Evolutionary conservation across 2,888 invertebrate genomes (phyloP).

Genomic region (Torymus auratus): DNA sequence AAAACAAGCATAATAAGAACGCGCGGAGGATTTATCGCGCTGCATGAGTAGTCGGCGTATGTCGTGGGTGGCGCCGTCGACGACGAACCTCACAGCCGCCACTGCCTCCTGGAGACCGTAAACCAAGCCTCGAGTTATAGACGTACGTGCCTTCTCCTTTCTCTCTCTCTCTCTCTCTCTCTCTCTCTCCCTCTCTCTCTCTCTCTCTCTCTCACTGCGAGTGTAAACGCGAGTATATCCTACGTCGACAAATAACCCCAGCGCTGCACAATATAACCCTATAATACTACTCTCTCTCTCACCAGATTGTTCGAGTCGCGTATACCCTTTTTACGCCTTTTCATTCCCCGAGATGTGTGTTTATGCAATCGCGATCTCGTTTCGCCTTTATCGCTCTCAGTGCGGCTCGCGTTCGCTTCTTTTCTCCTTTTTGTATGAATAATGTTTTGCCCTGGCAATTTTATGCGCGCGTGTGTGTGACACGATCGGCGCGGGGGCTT

Average conservation of each 20-base stretch:
- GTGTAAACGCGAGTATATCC: background rate
- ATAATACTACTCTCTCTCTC: background rate
- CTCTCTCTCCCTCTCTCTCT: background rate
- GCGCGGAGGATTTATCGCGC: constrained; percentile 28
- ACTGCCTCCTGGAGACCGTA: background rate
- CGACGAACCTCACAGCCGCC: background rate
- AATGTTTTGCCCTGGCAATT: constrained; percentile 10
- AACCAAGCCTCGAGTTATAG: no score
- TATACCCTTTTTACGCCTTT: constrained; percentile 9
- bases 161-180: background rate
- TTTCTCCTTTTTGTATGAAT: background rate
- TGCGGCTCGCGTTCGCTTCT: background rate
- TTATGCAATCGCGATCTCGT: constrained; percentile 43
- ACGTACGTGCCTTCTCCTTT: no score
- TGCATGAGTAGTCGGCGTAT: background rate
- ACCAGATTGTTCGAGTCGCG: constrained; percentile 1
- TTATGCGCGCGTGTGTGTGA: constrained; percentile 14
- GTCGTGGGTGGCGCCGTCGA: constrained; percentile 39
- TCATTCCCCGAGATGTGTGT: constrained; percentile 28
- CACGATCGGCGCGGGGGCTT: constrained; percentile 23
- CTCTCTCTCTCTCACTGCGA: background rate
- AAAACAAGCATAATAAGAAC: background rate
- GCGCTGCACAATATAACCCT: background rate
- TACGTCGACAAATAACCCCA: constrained; percentile 30
- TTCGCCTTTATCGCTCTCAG: background rate